These are phyloP conservation scores for Ichneumoninae sp. DNA, from an alignment of 2,888 invertebrate species.

Conservation along the genomic window DNA sequence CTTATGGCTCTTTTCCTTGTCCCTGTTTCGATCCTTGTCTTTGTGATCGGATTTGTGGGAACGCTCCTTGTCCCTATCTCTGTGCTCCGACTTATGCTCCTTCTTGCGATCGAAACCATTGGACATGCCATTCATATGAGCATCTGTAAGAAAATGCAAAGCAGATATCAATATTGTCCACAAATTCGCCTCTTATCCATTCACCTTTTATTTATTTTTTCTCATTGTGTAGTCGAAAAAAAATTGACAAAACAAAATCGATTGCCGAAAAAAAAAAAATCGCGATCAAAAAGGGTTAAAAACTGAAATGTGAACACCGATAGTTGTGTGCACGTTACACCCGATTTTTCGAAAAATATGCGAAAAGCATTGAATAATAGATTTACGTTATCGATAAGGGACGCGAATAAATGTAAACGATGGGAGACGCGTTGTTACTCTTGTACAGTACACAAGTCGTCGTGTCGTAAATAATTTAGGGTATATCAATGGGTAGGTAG, in stretches of 20 bases:
- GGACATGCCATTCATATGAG: constrained; percentile 91
- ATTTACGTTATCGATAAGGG: not conserved
- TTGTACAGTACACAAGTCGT: not conserved
- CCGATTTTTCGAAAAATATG: not conserved
- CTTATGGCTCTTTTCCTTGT: constrained; percentile 85
- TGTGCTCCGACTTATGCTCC: constrained; percentile 87
- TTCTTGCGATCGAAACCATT: constrained; percentile 89
- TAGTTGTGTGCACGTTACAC: not conserved
- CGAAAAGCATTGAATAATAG: not conserved
- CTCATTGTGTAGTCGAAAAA: not conserved
- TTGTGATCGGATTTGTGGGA: constrained; percentile 84
- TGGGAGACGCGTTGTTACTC: constrained; percentile 12
- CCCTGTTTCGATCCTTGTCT: constrained; percentile 86
- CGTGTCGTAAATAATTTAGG: constrained; percentile 56
- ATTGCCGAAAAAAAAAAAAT: not conserved
- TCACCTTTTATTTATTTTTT: not conserved
- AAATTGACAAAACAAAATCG: constrained; percentile 29
- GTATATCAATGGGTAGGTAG: constrained; percentile 11
- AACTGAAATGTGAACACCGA: not conserved
- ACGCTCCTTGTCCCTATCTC: constrained; percentile 85
- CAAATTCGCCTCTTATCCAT: not conserved
- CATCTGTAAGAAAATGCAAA: constrained; percentile 73
- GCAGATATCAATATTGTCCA: not conserved
- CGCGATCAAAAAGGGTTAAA: not conserved
- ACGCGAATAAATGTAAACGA: constrained; percentile 3